Percentiles rank a stretch among this genome's conserved stretches.
These are phyloP conservation scores for Pseudomyrmex pallidus DNA, from an alignment of 1,140 invertebrate species.

Conservation along the genomic window DNA sequence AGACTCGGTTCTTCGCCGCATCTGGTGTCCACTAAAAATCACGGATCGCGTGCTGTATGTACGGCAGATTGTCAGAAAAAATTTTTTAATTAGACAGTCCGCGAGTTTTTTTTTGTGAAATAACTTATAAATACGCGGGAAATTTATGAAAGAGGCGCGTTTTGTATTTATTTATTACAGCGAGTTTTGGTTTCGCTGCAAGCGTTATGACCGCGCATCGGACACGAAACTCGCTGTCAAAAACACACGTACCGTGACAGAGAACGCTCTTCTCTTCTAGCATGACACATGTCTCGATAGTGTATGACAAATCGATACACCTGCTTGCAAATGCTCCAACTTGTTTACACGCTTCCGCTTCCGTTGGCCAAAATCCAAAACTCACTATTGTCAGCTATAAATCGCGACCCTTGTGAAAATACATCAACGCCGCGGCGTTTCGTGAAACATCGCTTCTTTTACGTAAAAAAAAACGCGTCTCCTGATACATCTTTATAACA, in stretches of 20 bases:
- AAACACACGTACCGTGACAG: not conserved
- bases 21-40: conserved; percentile 24
- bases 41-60: not conserved
- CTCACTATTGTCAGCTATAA: conserved; percentile 51
- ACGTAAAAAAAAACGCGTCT: not conserved
- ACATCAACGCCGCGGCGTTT: conserved; percentile 7
- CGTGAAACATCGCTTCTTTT: conserved; percentile 7
- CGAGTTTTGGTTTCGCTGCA: no score
- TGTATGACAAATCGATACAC: conserved; percentile 44
- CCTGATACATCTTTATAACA: not conserved
- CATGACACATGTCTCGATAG: conserved; percentile 41
- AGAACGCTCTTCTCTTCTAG: conserved; percentile 3
- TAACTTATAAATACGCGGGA: not conserved
- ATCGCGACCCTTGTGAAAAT: conserved; percentile 10
- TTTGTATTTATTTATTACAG: no score
- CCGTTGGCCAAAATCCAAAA: conserved; percentile 53
- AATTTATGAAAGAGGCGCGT: not conserved
- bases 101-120: not conserved
- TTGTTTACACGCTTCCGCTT: conserved; percentile 55
- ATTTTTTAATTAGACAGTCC: conserved; percentile 13
- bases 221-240: not conserved
- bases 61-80: conserved; percentile 11
- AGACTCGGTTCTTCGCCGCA: not conserved
- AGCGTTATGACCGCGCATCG: not conserved
- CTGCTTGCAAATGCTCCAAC: conserved; percentile 52